Evolutionary conservation across 1,140 invertebrate species (phyloP), one percentile per base, ranked within the genome.

Genomic region (Apis laboriosa): DNA sequence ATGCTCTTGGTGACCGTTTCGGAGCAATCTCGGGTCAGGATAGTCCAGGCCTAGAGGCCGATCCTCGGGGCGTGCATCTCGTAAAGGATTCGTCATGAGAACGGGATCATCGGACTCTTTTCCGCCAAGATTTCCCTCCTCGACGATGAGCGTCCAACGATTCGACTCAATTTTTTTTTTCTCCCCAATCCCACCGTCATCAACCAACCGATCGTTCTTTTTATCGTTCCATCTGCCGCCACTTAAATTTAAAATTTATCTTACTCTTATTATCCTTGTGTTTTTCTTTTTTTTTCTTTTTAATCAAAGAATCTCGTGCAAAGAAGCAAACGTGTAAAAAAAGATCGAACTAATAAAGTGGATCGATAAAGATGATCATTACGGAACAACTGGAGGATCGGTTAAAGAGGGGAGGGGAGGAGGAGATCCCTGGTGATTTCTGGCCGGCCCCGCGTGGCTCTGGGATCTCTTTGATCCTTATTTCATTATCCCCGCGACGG

Each of bases 71-170:
- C 92, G 92, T 56, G 88, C 92, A 92, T 94, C 93, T 85, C 92
- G 92, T 89, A 93, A 89, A 80, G 92, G 93, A 89, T 94, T 94
- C 92, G 93, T 94, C 93, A 94, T 94, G 81, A 88, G 91, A 88
- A 64, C 84, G 72, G 79, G 78, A 78, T 93, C 88, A 89, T 90
- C 75, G 56, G 66, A 43, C 64, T 24, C 51, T 58, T 72, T 34
- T 34, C 34, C 43, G 61, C 63, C 28, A 70, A 84, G 58, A 24
- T 86, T 43, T 43, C 34, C 72, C 77, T 86, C 61, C 61, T 74
- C 72, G 34, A 61, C 72, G 34, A 61, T 61, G 12, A 64, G 12
- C n/a, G 58, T 63, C 58, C 56, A 75, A 55, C 55, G 34, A 58
- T 70, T 82, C 66, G 85, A 58, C 19, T 80, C 83, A 80, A 87